Conservation (phyloP, 2,113 vertebrate genomes). For the Pogona vitticeps region DNA sequence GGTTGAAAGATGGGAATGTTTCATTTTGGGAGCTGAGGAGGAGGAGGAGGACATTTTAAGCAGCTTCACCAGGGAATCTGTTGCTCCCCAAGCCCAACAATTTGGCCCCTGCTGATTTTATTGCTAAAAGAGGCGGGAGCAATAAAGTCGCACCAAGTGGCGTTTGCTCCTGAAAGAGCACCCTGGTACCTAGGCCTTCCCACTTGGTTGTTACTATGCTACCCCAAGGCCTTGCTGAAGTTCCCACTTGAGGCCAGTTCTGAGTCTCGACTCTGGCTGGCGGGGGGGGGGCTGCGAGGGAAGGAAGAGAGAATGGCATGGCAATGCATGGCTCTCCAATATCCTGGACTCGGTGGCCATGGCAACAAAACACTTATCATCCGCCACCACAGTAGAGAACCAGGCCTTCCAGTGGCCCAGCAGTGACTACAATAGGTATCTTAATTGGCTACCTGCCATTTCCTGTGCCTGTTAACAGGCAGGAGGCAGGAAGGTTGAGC, state of each 20-base stretch:
- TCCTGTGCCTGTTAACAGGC: not conserved
- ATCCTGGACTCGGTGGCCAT: slow-evolving; percentile 59
- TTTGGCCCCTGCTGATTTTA: not conserved
- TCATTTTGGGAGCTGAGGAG: not conserved
- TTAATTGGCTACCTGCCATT: not conserved
- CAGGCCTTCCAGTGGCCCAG: slow-evolving; percentile 48
- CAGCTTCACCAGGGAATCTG: not conserved
- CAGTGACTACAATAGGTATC: slow-evolving; percentile 28
- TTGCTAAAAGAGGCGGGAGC: not conserved
- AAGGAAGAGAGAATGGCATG: slow-evolving; percentile 33
- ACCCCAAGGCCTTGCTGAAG: not conserved
- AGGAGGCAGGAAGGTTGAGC: not conserved
- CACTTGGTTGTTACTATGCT: not conserved
- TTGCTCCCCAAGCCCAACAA: too few species aligned
- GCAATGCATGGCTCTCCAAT: slow-evolving; percentile 51
- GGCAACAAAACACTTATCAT: slow-evolving; percentile 68
- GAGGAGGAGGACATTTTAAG: not conserved
- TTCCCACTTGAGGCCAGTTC: slow-evolving; percentile 25
- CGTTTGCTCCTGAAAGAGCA: not conserved
- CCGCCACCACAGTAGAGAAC: slow-evolving; percentile 41
- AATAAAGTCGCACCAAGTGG: too few species aligned
- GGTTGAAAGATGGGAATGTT: not conserved
- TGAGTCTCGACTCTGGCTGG: slow-evolving; percentile 37
- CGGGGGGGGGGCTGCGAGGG: too few species aligned
- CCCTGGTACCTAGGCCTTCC: not conserved